These are phyloP conservation scores for Anoura caudifer DNA, from an alignment of 2,113 vertebrate genomes.

Conservation along the genomic window DNA sequence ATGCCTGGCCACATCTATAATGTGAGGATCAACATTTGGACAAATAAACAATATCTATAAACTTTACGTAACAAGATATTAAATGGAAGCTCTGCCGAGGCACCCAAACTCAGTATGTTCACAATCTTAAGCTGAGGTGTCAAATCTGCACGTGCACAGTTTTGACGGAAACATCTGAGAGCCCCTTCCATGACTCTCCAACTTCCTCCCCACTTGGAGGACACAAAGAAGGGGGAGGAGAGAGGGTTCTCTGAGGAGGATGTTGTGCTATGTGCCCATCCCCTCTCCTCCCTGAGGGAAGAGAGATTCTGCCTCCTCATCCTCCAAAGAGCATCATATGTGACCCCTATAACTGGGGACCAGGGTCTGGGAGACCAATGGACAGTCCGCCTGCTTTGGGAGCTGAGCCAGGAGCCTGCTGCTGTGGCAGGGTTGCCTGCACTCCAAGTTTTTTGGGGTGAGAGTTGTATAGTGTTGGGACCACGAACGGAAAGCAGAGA, in stretches of 20 bases:
- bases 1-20: background rate
- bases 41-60: background rate
- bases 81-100: no score
- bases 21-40: background rate
- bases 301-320: background rate
- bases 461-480: background rate
- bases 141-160: background rate
- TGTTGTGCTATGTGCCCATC: background rate
- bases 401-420: background rate
- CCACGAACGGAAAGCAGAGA: background rate
- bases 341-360: background rate
- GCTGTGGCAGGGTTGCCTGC: background rate
- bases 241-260: background rate
- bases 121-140: background rate
- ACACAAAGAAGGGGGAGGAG: background rate
- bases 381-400: background rate
- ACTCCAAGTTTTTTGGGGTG: background rate
- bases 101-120: background rate
- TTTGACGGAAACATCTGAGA: background rate
- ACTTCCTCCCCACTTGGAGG: background rate
- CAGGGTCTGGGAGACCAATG: background rate
- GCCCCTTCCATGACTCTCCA: background rate
- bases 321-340: background rate
- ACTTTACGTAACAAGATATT: background rate
- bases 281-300: background rate